phyloP scores from a whole-genome alignment of 2,113 vertebrate genomes.

The Lampris megalopsis region DNA sequence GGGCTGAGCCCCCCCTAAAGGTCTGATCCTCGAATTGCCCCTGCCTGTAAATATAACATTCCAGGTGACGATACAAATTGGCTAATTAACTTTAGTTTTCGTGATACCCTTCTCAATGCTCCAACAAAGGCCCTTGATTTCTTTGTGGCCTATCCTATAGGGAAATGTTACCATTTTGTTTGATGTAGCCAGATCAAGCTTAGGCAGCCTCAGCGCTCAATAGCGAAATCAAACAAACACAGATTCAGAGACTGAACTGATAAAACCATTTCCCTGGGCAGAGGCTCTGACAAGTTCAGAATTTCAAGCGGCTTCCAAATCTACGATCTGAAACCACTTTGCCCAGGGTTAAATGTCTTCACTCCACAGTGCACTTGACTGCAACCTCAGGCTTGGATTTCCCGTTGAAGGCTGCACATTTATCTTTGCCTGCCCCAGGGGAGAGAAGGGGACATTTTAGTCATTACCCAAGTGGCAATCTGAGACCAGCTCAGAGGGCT shows the following conservation, averaged over 20 bases:
- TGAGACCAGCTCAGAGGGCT: conserved; percentile 16
- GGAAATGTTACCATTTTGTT: not conserved
- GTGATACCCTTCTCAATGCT: conserved; percentile 5
- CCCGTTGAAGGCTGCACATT: conserved; percentile 43
- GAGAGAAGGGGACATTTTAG: conserved; percentile 25
- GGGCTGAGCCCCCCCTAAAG: too few relatives aligned
- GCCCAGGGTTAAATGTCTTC: conserved; percentile 33
- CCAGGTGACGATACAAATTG: not conserved
- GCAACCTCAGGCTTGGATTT: conserved; percentile 29
- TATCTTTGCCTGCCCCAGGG: conserved; percentile 27
- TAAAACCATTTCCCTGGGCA: not conserved
- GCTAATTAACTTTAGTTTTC: conserved; percentile 6
- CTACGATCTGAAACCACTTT: conserved; percentile 38
- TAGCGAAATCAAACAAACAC: conserved; percentile 33
- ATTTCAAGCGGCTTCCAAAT: not conserved
- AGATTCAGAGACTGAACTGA: not conserved
- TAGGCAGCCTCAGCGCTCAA: conserved; percentile 1
- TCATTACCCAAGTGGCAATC: conserved; percentile 34
- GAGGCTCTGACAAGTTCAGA: not conserved
- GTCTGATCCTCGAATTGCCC: not conserved
- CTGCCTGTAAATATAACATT: not conserved
- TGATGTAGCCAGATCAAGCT: not conserved
- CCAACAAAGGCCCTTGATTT: not conserved
- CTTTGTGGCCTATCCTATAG: conserved; percentile 5
- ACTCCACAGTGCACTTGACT: conserved; percentile 14